Conservation (phyloP, 2,113 vertebrate species). For the Ciconia maguari region DNA sequence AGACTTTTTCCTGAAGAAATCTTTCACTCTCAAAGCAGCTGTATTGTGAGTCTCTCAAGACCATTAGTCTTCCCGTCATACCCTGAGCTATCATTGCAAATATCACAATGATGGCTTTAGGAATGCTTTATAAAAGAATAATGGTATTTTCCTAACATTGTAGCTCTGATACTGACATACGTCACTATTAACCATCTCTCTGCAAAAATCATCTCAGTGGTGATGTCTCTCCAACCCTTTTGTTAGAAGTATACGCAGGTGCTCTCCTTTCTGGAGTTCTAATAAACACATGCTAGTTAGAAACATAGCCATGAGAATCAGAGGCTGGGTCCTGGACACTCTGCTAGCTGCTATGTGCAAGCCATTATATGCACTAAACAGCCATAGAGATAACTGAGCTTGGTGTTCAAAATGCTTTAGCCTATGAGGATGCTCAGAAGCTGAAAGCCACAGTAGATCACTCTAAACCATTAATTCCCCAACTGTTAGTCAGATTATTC, state of each 20-base stretch:
- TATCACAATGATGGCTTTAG: not conserved
- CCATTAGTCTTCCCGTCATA: not conserved
- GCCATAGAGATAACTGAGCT: not conserved
- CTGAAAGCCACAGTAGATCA: not conserved
- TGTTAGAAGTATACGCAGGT: not conserved
- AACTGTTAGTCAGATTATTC: not conserved
- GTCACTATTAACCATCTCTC: not conserved
- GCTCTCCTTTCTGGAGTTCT: not conserved
- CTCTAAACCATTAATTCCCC: not conserved
- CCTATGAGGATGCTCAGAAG: not conserved
- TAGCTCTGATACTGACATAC: not conserved
- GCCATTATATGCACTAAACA: not conserved
- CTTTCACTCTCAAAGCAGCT: not conserved
- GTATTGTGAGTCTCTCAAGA: not conserved
- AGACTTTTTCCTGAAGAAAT: not conserved
- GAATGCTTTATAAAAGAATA: not conserved
- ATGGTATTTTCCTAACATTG: not conserved
- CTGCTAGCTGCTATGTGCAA: not conserved
- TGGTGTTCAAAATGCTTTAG: not conserved
- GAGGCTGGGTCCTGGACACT: too few species aligned
- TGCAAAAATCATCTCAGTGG: not conserved
- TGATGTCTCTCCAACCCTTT: not conserved
- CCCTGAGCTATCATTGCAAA: not conserved
- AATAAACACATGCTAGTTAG: not conserved
- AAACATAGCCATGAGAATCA: not conserved